phyloP scores from a whole-genome alignment of 2,888 invertebrate genomes.

The Hydriomena furcata region DNA sequence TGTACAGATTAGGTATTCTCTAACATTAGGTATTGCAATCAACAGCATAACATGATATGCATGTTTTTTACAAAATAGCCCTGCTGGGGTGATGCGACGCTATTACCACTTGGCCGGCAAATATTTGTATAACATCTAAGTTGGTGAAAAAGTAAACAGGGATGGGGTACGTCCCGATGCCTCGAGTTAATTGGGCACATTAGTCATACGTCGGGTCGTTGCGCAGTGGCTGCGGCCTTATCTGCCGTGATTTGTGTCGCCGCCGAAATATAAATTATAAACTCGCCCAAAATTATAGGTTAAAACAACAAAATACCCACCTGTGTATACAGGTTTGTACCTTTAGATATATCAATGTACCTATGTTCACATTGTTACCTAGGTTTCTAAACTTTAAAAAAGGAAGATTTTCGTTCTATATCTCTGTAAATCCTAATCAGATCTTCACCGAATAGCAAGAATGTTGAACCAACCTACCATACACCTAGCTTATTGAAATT shows the following conservation, averaged over 20 bases:
- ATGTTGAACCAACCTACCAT: too few species aligned
- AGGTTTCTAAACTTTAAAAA: too few species aligned
- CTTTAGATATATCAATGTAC: too few species aligned
- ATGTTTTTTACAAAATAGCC: too few species aligned
- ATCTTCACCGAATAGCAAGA: too few species aligned
- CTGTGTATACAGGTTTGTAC: slow-evolving; percentile 44
- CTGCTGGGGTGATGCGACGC: slow-evolving; percentile 10
- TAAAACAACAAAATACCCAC: slow-evolving; percentile 45
- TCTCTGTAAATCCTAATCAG: too few species aligned
- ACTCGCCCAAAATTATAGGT: slow-evolving; percentile 53
- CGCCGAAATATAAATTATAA: slow-evolving; percentile 65
- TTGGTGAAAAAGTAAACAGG: slow-evolving; percentile 68
- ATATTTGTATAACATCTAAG: slow-evolving; percentile 60
- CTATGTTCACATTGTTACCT: too few species aligned
- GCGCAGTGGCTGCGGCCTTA: slow-evolving; percentile 57
- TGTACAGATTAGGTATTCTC: too few species aligned
- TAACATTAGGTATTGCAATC: too few species aligned
- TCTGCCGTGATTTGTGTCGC: slow-evolving; percentile 73
- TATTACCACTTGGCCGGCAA: slow-evolving; percentile 38
- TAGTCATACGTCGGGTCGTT: slow-evolving; percentile 67
- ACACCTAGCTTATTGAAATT: too few species aligned
- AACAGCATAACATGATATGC: too few species aligned
- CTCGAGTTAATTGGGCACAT: slow-evolving; percentile 72
- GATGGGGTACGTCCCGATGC: slow-evolving; percentile 45
- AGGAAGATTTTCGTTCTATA: too few species aligned